Evolutionary conservation across 1,140 invertebrate genomes (phyloP).

Genomic region (Zaprionus nigranus): DNA sequence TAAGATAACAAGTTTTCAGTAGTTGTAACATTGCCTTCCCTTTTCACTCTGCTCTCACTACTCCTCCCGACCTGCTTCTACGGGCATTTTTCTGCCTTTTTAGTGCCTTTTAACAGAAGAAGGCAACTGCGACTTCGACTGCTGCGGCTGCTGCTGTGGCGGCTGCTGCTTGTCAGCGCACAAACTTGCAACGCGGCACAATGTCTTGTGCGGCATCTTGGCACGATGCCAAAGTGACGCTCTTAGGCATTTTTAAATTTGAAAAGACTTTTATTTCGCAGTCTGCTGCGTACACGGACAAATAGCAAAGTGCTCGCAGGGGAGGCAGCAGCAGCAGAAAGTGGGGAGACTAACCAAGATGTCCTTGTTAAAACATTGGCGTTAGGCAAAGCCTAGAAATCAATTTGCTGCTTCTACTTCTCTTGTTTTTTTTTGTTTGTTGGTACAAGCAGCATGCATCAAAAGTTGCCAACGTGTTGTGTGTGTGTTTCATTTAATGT

Average conservation of each 20-base stretch:
- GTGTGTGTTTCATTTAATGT: conserved; percentile 67
- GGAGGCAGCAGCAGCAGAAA: conserved; percentile 24
- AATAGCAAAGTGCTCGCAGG: conserved; percentile 18
- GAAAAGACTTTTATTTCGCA: conserved; percentile 61
- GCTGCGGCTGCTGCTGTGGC: background rate
- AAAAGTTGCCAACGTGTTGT: conserved; percentile 48
- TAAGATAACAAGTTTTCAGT: conserved; percentile 83
- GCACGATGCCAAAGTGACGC: conserved; percentile 75
- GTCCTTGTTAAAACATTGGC: conserved; percentile 59
- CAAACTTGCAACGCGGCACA: conserved; percentile 42
- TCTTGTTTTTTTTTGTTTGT: conserved; percentile 38
- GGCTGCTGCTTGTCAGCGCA: conserved; percentile 48
- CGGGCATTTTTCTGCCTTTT: conserved; percentile 49
- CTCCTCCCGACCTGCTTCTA: conserved; percentile 7
- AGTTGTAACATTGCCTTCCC: conserved; percentile 72
- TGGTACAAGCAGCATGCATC: conserved; percentile 47
- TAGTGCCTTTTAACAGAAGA: conserved; percentile 62
- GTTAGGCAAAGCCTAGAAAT: conserved; percentile 67
- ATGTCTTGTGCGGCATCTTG: conserved; percentile 49
- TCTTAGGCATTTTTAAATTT: conserved; percentile 81
- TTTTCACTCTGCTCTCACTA: background rate
- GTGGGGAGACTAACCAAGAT: conserved; percentile 10
- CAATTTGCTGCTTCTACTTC: conserved; percentile 43
- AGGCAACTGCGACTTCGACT: conserved; percentile 27
- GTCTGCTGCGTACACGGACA: conserved; percentile 34